phyloP scores from a whole-genome alignment of 2,888 invertebrate species.

The Orthosia incerta region DNA sequence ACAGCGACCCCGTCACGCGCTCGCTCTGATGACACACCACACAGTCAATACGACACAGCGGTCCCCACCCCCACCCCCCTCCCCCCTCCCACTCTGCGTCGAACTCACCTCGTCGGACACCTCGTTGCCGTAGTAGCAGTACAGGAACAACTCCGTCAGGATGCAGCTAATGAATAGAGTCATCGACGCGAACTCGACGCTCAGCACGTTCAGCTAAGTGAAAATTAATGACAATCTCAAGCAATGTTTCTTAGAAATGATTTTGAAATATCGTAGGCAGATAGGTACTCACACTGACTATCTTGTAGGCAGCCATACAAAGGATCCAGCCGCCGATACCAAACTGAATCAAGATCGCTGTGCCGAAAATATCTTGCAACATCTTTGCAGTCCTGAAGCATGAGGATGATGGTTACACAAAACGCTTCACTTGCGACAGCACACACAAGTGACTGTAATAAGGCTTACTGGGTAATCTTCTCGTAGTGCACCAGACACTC shows the following conservation, averaged over 20 bases:
- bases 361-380: conserved; percentile 81
- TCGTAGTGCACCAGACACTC: conserved; percentile 78
- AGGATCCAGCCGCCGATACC: conserved; percentile 87
- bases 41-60: background rate
- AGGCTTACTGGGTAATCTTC: conserved; percentile 74
- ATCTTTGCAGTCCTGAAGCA: conserved; percentile 73
- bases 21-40: conserved; percentile 77
- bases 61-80: background rate
- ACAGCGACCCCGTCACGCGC: conserved; percentile 81
- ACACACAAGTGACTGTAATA: background rate
- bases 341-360: conserved; percentile 83
- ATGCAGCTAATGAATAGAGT: conserved; percentile 89
- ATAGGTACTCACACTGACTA: conserved; percentile 81
- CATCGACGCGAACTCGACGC: conserved; percentile 89
- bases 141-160: conserved; percentile 89
- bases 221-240: conserved; percentile 4
- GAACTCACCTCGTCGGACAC: conserved; percentile 86
- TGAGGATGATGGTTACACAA: background rate
- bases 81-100: background rate
- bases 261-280: background rate
- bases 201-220: conserved; percentile 78
- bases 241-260: background rate
- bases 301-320: conserved; percentile 87
- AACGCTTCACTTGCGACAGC: background rate
- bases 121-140: conserved; percentile 91